Conservation (phyloP, 2,113 vertebrate genomes). For the Lamprologus callipterus region DNA sequence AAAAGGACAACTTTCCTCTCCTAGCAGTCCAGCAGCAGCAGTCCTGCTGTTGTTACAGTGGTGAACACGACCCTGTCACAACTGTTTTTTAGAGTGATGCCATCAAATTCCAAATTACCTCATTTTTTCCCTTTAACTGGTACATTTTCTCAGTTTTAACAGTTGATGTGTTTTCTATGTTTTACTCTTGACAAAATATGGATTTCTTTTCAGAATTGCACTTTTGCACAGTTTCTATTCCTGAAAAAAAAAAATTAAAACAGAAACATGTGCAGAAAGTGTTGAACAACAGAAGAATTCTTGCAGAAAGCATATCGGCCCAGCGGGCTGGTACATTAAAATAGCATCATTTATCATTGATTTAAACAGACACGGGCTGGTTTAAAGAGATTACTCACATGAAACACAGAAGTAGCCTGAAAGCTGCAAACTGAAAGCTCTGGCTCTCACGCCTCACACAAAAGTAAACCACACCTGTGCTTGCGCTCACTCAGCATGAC, state of each 20-base stretch:
- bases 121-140: background rate
- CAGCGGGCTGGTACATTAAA: background rate
- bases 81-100: background rate
- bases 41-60: background rate
- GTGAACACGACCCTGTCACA: background rate
- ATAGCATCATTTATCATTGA: background rate
- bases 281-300: background rate
- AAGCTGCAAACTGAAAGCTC: background rate
- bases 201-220: background rate
- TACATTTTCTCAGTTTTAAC: background rate
- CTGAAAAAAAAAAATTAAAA: background rate
- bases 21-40: background rate
- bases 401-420: background rate
- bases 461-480: background rate
- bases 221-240: background rate
- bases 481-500: background rate
- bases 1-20: background rate
- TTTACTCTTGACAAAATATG: background rate
- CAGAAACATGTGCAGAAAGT: background rate
- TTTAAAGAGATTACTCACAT: background rate
- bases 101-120: background rate
- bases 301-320: background rate
- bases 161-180: background rate
- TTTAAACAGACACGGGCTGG: background rate
- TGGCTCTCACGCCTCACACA: background rate